Conservation (phyloP, 2,888 invertebrate genomes). For the Iphiclides podalirius region DNA sequence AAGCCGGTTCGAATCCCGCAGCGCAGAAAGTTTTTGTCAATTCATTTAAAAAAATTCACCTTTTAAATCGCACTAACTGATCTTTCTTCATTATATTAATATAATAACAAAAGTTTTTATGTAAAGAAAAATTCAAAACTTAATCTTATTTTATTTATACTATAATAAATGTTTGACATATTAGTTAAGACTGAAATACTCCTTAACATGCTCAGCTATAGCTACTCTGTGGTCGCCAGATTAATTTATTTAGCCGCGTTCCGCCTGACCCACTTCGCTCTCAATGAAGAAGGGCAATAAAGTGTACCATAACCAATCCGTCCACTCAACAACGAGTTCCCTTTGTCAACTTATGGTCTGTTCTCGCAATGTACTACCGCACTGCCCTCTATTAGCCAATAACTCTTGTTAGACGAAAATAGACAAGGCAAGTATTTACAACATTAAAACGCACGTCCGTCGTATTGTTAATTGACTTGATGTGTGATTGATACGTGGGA, state of each 20-base stretch:
- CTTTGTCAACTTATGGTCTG: constrained; percentile 23
- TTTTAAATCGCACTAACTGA: too few species aligned
- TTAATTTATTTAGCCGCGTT: constrained; percentile 64
- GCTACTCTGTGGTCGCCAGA: constrained; percentile 38
- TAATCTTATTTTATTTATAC: too few species aligned
- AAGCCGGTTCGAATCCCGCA: too few species aligned
- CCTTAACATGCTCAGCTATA: constrained; percentile 25
- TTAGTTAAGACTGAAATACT: too few species aligned
- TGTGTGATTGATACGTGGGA: constrained; percentile 31
- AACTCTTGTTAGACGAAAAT: background rate
- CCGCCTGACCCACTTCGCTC: constrained; percentile 59
- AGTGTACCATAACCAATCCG: constrained; percentile 50
- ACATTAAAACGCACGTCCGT: background rate
- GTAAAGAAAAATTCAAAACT: too few species aligned
- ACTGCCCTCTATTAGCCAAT: background rate
- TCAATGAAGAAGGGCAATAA: constrained; percentile 58
- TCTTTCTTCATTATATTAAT: too few species aligned
- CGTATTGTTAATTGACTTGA: constrained; percentile 22
- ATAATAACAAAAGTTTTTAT: too few species aligned
- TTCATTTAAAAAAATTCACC: too few species aligned
- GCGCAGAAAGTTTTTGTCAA: too few species aligned
- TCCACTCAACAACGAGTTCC: constrained; percentile 35
- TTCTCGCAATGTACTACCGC: constrained; percentile 23
- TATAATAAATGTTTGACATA: too few species aligned
- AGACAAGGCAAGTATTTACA: background rate